phyloP scores from a whole-genome alignment of 2,797 vertebrate species.

The Bovichtus diacanthus region DNA sequence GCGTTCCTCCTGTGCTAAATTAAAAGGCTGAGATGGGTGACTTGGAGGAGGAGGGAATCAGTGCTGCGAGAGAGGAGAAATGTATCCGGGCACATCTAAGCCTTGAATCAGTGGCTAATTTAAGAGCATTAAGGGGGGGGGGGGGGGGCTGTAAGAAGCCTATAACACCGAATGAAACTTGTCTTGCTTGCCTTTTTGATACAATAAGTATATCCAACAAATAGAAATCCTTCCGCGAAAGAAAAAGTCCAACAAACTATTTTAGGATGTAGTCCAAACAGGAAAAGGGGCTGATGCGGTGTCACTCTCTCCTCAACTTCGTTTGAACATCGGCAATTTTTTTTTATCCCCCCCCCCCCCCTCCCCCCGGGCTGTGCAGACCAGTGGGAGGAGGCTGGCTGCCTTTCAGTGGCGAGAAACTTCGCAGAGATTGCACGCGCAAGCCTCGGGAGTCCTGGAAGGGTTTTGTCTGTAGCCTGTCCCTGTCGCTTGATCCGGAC shows the following conservation, averaged over 20 bases:
- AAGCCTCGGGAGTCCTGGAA: slow-evolving; percentile 42
- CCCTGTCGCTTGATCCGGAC: slow-evolving; percentile 34
- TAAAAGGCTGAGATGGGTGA: slow-evolving; percentile 6
- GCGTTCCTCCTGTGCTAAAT: slow-evolving; percentile 22
- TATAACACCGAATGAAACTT: slow-evolving; percentile 35
- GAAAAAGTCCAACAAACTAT: slow-evolving; percentile 67
- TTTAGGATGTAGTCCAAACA: slow-evolving; percentile 44
- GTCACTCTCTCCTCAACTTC: slow-evolving; percentile 61
- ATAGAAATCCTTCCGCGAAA: slow-evolving; percentile 4
- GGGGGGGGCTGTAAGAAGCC: slow-evolving; percentile 25
- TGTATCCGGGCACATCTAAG: slow-evolving; percentile 54
- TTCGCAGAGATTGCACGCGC: slow-evolving; percentile 58
- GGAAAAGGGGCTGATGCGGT: not conserved
- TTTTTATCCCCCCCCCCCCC: too few species aligned
- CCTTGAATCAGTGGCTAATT: slow-evolving; percentile 53
- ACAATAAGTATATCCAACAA: slow-evolving; percentile 26
- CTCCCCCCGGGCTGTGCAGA: slow-evolving; percentile 9
- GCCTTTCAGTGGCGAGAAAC: slow-evolving; percentile 60
- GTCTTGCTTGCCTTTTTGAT: slow-evolving; percentile 19
- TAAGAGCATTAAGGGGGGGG: slow-evolving; percentile 31
- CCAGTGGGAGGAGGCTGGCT: slow-evolving; percentile 10
- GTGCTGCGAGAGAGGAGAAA: slow-evolving; percentile 36
- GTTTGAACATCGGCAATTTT: slow-evolving; percentile 15
- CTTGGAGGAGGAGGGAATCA: slow-evolving; percentile 38
- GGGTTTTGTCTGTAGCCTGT: slow-evolving; percentile 42